Evolutionary conservation across 1,140 invertebrate genomes (phyloP).

Genomic region (Zaprionus davidi): DNA sequence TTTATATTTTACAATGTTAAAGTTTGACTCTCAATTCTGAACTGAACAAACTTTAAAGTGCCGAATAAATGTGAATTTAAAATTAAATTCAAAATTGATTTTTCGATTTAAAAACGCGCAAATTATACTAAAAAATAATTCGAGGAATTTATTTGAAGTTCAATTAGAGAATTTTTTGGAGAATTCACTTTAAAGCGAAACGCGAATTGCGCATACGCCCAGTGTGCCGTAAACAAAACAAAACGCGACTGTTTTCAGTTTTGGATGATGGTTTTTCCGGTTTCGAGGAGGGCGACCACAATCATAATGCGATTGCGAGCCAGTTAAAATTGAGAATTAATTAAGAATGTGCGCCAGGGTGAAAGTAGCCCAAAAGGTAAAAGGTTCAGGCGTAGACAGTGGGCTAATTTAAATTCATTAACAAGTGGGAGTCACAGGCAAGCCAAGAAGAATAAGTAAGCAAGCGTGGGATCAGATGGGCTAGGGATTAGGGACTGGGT

Average conservation of each 20-base stretch:
- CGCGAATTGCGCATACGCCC: not conserved
- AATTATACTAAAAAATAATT: not conserved
- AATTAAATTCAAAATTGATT: not conserved
- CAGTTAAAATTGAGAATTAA: constrained; percentile 66
- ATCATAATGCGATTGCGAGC: constrained; percentile 61
- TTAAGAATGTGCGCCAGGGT: constrained; percentile 28
- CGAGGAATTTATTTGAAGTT: not conserved
- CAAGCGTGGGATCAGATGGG: not conserved
- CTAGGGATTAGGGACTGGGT: constrained; percentile 8
- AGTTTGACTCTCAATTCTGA: too few relatives aligned
- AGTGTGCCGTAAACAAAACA: not conserved
- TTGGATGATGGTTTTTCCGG: not conserved
- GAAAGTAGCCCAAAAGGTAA: constrained; percentile 11
- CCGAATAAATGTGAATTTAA: too few relatives aligned
- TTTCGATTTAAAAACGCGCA: too few relatives aligned
- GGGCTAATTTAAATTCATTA: constrained; percentile 40
- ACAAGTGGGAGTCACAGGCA: not conserved
- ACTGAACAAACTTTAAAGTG: too few relatives aligned
- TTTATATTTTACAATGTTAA: too few relatives aligned
- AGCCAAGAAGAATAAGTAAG: not conserved
- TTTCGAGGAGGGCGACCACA: constrained; percentile 20
- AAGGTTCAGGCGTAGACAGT: not conserved
- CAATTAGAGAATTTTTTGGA: not conserved
- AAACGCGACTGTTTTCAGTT: constrained; percentile 30
- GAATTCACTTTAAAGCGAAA: not conserved